phyloP scores from a whole-genome alignment of 2,113 vertebrate genomes.

The Gasterosteus nipponicus region DNA sequence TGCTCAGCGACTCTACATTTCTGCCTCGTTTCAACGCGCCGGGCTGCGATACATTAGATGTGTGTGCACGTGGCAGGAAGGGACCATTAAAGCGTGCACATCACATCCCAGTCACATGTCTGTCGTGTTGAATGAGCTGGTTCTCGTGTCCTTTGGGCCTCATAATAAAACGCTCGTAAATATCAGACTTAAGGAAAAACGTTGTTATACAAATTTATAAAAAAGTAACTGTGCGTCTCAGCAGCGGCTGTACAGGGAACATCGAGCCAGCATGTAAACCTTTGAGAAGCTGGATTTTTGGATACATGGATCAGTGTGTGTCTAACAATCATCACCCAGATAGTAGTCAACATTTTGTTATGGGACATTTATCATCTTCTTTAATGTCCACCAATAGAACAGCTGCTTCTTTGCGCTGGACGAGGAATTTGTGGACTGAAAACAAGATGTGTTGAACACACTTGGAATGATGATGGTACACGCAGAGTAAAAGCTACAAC shows the following conservation, averaged over 20 bases:
- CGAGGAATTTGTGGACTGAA: background rate
- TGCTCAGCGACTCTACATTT: slow-evolving; percentile 10
- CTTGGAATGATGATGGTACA: background rate
- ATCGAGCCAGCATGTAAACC: background rate
- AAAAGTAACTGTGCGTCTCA: no score
- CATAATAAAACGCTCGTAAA: background rate
- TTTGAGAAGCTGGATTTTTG: background rate
- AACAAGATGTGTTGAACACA: background rate
- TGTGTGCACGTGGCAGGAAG: background rate
- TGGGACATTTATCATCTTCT: background rate
- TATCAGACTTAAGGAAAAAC: no score
- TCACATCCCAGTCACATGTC: background rate
- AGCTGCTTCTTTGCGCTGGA: background rate
- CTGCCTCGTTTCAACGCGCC: slow-evolving; percentile 9
- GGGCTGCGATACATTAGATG: slow-evolving; percentile 16
- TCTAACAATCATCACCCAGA: background rate
- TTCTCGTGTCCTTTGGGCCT: background rate
- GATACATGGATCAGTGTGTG: background rate
- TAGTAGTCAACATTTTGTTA: background rate
- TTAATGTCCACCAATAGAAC: no score
- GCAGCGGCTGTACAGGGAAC: background rate
- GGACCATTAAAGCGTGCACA: background rate
- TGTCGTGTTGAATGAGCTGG: background rate
- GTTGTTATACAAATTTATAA: background rate
- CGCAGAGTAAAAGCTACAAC: background rate